phyloP scores from a whole-genome alignment of 2,113 vertebrate genomes.

The Carassius gibelio region DNA sequence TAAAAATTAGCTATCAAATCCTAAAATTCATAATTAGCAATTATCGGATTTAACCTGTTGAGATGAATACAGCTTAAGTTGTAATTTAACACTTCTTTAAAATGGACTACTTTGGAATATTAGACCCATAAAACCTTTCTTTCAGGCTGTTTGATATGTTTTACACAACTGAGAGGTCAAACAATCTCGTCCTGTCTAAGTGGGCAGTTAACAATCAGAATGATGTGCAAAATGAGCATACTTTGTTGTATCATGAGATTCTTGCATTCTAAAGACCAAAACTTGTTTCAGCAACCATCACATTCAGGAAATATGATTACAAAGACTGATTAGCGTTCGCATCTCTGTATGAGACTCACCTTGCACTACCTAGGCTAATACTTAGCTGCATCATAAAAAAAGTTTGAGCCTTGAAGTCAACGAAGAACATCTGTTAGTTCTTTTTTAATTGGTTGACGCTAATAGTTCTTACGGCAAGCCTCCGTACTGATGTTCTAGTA shows the following conservation, averaged over 20 bases:
- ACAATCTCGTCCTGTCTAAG: neutral
- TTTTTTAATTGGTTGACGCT: neutral
- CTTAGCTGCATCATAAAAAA: neutral
- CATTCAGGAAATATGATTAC: neutral
- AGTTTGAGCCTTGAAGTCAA: conserved; percentile 12
- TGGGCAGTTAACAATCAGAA: neutral
- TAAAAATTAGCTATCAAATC: no score
- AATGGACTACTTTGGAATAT: no score
- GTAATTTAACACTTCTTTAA: no score
- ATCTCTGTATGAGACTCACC: neutral
- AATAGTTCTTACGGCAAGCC: conserved; percentile 11
- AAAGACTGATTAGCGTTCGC: neutral
- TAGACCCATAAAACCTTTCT: neutral
- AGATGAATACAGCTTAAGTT: no score
- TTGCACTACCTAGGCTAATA: neutral
- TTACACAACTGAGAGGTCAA: neutral
- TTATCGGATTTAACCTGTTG: no score
- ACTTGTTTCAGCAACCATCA: neutral
- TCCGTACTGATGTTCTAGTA: conserved; percentile 22
- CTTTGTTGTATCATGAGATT: neutral
- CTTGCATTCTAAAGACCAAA: neutral
- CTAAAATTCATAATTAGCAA: no score
- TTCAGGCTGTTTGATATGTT: neutral
- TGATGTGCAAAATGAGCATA: neutral
- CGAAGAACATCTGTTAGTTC: conserved; percentile 8